These are phyloP conservation scores for Oncorhynchus mykiss DNA, from an alignment of 2,113 vertebrate species.

Conservation along the genomic window DNA sequence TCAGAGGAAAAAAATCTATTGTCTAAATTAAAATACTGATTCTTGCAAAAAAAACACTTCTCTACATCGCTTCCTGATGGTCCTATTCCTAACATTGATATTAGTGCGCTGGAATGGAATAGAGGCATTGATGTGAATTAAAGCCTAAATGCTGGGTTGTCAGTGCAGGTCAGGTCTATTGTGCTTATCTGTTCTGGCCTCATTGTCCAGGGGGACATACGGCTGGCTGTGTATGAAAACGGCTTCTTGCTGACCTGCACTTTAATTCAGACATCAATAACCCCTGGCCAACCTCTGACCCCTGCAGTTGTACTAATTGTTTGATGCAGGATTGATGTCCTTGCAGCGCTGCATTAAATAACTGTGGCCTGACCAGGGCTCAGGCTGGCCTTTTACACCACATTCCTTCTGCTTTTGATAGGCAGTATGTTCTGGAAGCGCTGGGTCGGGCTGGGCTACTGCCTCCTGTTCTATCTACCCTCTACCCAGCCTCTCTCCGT, in stretches of 20 bases:
- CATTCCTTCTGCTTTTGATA: slow-evolving; percentile 21
- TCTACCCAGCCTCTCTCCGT: background rate
- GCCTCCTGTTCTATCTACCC: background rate
- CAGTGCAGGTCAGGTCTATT: slow-evolving; percentile 56
- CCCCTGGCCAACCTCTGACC: slow-evolving; percentile 72
- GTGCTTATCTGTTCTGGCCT: slow-evolving; percentile 66
- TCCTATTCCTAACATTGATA: slow-evolving; percentile 19
- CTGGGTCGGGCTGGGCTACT: too few relatives aligned
- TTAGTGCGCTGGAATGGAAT: slow-evolving; percentile 18
- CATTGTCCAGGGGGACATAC: slow-evolving; percentile 55
- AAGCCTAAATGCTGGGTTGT: slow-evolving; percentile 59
- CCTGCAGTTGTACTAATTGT: slow-evolving; percentile 70
- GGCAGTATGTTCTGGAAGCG: slow-evolving; percentile 38
- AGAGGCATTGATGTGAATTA: slow-evolving; percentile 50
- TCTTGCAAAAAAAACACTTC: background rate
- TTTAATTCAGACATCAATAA: slow-evolving; percentile 79
- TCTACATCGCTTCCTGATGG: background rate
- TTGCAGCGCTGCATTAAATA: slow-evolving; percentile 61
- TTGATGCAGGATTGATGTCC: slow-evolving; percentile 72
- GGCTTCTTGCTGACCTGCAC: slow-evolving; percentile 78
- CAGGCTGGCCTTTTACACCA: background rate
- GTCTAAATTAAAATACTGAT: background rate
- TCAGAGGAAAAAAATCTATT: background rate
- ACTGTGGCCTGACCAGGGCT: slow-evolving; percentile 27
- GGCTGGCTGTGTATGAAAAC: slow-evolving; percentile 63